Conservation (phyloP, 2,113 vertebrate species). For the Gallinago jamesoni region DNA sequence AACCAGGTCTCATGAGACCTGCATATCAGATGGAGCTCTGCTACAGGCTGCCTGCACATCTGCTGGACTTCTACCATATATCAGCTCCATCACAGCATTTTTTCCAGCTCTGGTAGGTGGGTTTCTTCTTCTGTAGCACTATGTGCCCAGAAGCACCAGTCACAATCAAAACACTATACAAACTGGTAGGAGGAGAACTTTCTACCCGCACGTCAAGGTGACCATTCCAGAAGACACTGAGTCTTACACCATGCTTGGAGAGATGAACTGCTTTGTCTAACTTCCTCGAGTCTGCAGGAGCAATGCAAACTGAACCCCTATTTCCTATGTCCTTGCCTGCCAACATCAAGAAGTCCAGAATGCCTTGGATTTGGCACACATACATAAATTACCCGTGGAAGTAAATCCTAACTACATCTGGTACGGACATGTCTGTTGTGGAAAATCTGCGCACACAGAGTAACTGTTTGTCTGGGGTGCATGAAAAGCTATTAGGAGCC, state of each 20-base stretch:
- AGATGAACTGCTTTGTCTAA: not conserved
- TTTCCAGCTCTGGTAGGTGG: not conserved
- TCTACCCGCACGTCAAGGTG: not conserved
- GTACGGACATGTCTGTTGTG: not conserved
- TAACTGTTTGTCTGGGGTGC: accelerated
- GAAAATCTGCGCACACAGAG: not conserved
- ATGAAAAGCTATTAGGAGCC: not conserved
- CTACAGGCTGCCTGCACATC: not conserved
- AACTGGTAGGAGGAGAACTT: not conserved
- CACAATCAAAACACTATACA: not conserved
- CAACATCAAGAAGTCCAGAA: not conserved
- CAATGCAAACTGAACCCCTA: not conserved
- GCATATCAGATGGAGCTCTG: accelerated
- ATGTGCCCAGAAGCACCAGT: not conserved
- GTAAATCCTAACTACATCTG: not conserved
- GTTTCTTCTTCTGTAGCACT: accelerated
- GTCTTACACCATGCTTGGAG: not conserved
- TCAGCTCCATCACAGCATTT: not conserved
- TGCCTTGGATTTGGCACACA: accelerated
- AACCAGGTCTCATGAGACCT: not conserved
- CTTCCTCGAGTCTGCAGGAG: not conserved
- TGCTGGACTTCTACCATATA: accelerated
- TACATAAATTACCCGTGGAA: too few species aligned
- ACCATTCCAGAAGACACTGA: accelerated
- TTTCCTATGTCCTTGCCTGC: not conserved